A percentile compares a stretch with the other conserved stretches of the same genome.
Conservation (phyloP, 2,113 vertebrate species). For the Cottus gobio region DNA sequence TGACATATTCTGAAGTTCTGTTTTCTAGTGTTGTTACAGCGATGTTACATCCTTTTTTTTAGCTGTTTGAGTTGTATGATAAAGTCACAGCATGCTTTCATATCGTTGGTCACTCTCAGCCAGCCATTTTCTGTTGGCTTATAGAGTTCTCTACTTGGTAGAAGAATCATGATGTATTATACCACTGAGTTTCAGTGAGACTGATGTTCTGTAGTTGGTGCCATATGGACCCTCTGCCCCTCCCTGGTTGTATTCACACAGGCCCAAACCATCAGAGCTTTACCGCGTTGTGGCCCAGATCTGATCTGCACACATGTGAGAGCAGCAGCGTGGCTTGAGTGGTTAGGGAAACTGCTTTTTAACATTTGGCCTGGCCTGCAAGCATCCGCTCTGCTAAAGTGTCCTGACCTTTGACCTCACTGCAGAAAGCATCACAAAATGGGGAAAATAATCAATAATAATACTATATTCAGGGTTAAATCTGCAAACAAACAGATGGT, state of each 20-base stretch:
- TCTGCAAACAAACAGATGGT: slow-evolving; percentile 17
- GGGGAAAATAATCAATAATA: slow-evolving; percentile 4
- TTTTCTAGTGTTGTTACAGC: slow-evolving; percentile 31
- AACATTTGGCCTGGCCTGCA: neutral
- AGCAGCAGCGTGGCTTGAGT: slow-evolving; percentile 1
- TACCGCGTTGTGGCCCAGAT: slow-evolving; percentile 55
- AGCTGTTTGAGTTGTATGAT: slow-evolving; percentile 44
- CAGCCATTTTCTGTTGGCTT: slow-evolving; percentile 34
- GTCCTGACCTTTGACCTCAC: slow-evolving; percentile 25
- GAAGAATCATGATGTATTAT: slow-evolving; percentile 19
- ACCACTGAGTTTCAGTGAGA: slow-evolving; percentile 53
- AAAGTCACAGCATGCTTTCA: slow-evolving; percentile 57
- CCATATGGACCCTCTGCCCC: slow-evolving; percentile 40
- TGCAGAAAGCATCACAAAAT: slow-evolving; percentile 23
- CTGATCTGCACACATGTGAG: slow-evolving; percentile 36
- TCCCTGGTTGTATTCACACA: slow-evolving; percentile 44
- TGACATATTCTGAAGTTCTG: slow-evolving; percentile 57
- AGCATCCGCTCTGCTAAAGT: slow-evolving; percentile 28
- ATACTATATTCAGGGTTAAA: slow-evolving; percentile 30
- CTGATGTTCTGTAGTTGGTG: slow-evolving; percentile 35
- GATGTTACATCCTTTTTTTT: slow-evolving; percentile 36
- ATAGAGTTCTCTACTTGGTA: slow-evolving; percentile 10
- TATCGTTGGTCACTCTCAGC: slow-evolving; percentile 25
- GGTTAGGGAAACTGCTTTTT: neutral
- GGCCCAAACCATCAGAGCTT: slow-evolving; percentile 46